Percentiles rank a stretch among this genome's conserved stretches.
phyloP scores from a whole-genome alignment of 2,888 invertebrate genomes.

The Rotaria socialis region DNA sequence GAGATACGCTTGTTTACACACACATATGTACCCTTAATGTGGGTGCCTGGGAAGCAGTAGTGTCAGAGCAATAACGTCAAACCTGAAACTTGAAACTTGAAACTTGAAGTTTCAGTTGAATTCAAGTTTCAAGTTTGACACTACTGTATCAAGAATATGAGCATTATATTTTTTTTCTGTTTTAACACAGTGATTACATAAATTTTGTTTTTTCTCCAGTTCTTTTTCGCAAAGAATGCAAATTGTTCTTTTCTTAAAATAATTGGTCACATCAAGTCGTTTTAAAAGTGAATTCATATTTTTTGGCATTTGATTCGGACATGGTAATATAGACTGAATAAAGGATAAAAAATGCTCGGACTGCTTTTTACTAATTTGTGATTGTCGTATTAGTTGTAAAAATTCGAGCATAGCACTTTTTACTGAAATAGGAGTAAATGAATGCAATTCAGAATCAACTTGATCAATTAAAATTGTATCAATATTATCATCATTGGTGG shows the following conservation, averaged over 20 bases:
- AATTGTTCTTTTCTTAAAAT: conserved; percentile 13
- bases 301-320: neutral
- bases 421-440: neutral
- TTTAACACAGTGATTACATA: neutral
- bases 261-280: neutral
- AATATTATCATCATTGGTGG: neutral
- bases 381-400: neutral
- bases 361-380: neutral
- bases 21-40: no score
- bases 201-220: neutral
- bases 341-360: neutral
- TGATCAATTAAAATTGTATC: neutral
- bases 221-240: neutral
- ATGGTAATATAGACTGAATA: neutral
- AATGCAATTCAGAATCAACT: neutral
- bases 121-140: no score
- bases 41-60: no score
- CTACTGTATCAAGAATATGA: neutral
- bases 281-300: neutral
- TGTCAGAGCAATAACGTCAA: no score
- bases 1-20: no score
- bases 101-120: no score
- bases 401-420: neutral
- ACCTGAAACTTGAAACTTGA: no score
- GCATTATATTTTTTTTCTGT: neutral